phyloP scores from a whole-genome alignment of 2,797 vertebrate genomes.

The Eleutherodactylus coqui region DNA sequence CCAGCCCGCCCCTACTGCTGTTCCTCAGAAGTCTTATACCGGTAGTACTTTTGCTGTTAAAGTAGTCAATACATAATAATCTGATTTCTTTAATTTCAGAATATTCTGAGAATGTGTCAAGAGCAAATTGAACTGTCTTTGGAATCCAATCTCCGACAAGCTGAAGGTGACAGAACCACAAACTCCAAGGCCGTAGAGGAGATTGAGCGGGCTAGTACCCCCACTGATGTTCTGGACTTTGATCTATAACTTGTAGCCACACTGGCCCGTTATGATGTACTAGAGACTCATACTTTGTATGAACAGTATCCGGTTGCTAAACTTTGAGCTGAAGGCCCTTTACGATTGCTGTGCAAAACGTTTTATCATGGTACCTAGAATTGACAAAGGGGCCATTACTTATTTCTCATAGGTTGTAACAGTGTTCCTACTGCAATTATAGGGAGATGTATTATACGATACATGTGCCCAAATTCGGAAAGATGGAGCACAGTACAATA shows the following conservation, averaged over 20 bases:
- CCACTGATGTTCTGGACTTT: conserved; percentile 59
- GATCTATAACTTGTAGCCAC: conserved; percentile 33
- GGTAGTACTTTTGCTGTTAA: not conserved
- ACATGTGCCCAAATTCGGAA: not conserved
- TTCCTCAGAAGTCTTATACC: not conserved
- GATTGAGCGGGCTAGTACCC: conserved; percentile 59
- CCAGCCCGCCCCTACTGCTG: too few relatives aligned
- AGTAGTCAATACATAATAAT: not conserved
- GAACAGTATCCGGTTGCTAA: not conserved
- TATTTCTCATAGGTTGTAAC: not conserved
- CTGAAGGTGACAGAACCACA: not conserved
- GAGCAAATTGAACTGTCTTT: conserved; percentile 54
- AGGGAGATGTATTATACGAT: not conserved
- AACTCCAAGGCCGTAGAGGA: conserved; percentile 36
- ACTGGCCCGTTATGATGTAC: not conserved
- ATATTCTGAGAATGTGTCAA: conserved; percentile 53
- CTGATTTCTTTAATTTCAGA: conserved; percentile 18
- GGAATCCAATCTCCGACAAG: conserved; percentile 35
- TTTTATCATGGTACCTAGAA: not conserved
- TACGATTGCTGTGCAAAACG: conserved; percentile 42
- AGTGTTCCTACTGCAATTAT: not conserved
- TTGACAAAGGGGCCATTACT: not conserved
- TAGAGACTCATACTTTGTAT: not conserved
- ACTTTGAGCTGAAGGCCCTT: not conserved
- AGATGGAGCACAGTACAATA: not conserved